Evolutionary conservation across 1,140 invertebrate genomes (phyloP).

Genomic region (Euglossa dilemma): DNA sequence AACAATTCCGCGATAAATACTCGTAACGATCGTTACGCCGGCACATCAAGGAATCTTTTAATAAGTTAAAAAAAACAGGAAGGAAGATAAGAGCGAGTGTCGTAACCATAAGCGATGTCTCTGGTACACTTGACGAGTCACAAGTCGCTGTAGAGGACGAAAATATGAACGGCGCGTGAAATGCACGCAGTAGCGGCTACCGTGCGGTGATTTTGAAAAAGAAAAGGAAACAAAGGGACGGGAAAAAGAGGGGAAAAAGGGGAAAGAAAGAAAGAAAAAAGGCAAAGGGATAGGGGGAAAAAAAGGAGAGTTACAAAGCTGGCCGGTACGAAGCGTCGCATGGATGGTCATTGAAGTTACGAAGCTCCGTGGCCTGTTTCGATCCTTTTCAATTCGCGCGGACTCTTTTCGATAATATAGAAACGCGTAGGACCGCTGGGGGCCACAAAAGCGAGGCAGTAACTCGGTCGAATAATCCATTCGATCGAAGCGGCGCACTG

Average conservation of each 20-base stretch:
- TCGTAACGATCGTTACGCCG: too few species aligned
- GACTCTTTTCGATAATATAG: conserved; percentile 32
- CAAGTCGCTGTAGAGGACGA: too few species aligned
- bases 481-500: conserved; percentile 47
- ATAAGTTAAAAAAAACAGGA: too few species aligned
- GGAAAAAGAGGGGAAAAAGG: too few species aligned
- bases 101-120: too few species aligned
- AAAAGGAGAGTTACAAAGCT: not conserved
- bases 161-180: not conserved
- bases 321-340: conserved; percentile 2
- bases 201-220: not conserved
- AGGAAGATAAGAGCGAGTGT: too few species aligned
- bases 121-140: too few species aligned
- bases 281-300: too few species aligned
- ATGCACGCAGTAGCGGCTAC: not conserved
- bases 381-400: conserved; percentile 35
- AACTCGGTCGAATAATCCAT: conserved; percentile 61
- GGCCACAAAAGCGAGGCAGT: conserved; percentile 30
- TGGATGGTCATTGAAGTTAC: not conserved
- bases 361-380: not conserved
- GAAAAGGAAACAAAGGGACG: not conserved
- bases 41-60: too few species aligned
- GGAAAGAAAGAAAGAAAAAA: too few species aligned
- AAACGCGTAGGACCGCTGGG: conserved; percentile 4
- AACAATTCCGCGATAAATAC: too few species aligned